Base-by-base conservation (phyloP, 2,888 invertebrate species). In the Suillia variegata region DNA sequence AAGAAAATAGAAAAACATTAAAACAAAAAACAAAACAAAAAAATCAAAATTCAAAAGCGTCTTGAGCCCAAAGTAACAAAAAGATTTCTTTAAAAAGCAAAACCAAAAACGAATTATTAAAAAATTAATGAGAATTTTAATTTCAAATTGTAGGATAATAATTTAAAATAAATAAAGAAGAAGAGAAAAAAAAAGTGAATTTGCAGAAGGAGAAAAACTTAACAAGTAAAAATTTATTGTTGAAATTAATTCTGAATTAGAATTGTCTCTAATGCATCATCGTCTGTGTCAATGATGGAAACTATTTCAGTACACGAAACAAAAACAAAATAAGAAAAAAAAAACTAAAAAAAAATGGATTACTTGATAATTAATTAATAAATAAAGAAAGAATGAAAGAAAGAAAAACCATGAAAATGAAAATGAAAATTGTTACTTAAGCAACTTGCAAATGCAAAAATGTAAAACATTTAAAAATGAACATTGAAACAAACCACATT, bases 401-500 rank as follows among this genome's bases (percentile, higher is more conserved):
- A 66, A 65, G 34, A 21, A 24, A 45, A 45, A 18, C 21, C 17
- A 18, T 10, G 18, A 47, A 38, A 34, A 18, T 17, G 10, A 53
- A 53, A 24, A 15, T 3, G 17, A 51, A 48, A 13, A 38, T 38
- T 38, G 24, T 17, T 45, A 24, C n/a, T 3, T 17, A 54, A 54
- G n/a, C 17, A 24, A 33, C 24, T 45, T 38, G 38, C 38, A 38
- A 38, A 53, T 26, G 38, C 34, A 34, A 42, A 24, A 42, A 55
- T 55, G 33, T 48, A 45, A 54, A 15, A 49, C 55, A 54, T 55
- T 48, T 48, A 55, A 33, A 55, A 26, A 55, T 33, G 52, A 59
- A 56, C 52, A 57, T 59, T 59, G 56, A 52, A 56, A n/a, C n/a
- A n/a, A n/a, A 56, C 55, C 55, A 45, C 58, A 61, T 58, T 52